phyloP scores from a whole-genome alignment of 2,797 vertebrate species.

The Chloroceryle amazona region DNA sequence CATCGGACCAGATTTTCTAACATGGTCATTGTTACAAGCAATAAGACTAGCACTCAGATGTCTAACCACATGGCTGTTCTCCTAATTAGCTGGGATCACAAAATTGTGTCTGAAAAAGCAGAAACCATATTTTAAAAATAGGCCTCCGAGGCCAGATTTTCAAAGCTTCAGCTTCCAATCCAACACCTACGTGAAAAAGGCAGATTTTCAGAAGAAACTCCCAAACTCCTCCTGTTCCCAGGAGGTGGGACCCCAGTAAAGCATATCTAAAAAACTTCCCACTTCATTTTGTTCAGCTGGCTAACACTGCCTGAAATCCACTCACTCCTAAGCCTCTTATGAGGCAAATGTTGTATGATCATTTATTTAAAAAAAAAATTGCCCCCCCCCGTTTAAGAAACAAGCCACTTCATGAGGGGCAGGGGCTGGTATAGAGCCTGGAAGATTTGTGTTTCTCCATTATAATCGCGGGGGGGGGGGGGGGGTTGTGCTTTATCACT shows the following conservation, averaged over 20 bases:
- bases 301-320: background rate
- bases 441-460: background rate
- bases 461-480: background rate
- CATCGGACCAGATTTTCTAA: constrained; percentile 63
- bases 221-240: constrained; percentile 44
- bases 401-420: background rate
- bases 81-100: constrained; percentile 72
- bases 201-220: constrained; percentile 63
- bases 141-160: constrained; percentile 52
- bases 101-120: constrained; percentile 66
- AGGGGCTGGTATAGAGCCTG: background rate
- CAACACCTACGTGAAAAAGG: constrained; percentile 61
- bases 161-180: constrained; percentile 61
- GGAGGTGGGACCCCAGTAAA: constrained; percentile 21
- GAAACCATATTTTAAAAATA: constrained; percentile 71
- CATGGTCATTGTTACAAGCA: constrained; percentile 70
- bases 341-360: background rate
- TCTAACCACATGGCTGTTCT: constrained; percentile 76
- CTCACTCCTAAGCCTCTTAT: background rate
- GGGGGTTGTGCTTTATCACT: background rate
- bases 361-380: background rate
- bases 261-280: constrained; percentile 20
- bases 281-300: background rate
- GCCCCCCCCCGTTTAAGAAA: background rate
- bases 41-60: constrained; percentile 76